These are phyloP conservation scores for Meloe dianella DNA, from an alignment of 2,888 invertebrate genomes.

Conservation along the genomic window DNA sequence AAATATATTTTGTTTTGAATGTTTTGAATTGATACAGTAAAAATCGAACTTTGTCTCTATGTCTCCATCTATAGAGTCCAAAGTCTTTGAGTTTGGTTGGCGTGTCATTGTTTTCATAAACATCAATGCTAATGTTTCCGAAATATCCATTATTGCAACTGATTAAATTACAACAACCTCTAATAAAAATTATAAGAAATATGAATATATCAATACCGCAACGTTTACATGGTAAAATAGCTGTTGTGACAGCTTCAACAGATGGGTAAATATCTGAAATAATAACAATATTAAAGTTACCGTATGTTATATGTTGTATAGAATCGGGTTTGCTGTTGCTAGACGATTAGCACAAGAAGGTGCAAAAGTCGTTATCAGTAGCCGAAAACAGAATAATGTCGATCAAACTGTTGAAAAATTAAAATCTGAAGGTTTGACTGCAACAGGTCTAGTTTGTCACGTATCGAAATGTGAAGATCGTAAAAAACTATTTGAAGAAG, in stretches of 20 bases:
- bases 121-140: neutral
- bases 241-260: conserved; percentile 87
- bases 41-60: neutral
- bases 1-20: too few species aligned
- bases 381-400: conserved; percentile 87
- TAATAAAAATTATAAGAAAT: neutral
- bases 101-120: neutral
- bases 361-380: conserved; percentile 89
- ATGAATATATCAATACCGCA: neutral
- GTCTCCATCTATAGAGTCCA: too few species aligned
- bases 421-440: conserved; percentile 69
- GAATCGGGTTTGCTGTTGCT: too few species aligned
- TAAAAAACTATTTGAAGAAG: conserved; percentile 56
- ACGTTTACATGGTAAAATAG: conserved; percentile 67
- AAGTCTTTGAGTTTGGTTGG: neutral
- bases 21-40: too few species aligned
- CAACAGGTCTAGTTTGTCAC: conserved; percentile 76
- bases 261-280: conserved; percentile 69
- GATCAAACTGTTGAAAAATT: conserved; percentile 75
- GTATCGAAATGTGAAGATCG: neutral
- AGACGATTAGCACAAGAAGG: conserved; percentile 88
- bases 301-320: too few species aligned
- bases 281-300: neutral
- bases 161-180: neutral
- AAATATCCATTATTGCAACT: neutral